Base-by-base conservation (phyloP, 2,113 vertebrate species). In the Jacana jacana region DNA sequence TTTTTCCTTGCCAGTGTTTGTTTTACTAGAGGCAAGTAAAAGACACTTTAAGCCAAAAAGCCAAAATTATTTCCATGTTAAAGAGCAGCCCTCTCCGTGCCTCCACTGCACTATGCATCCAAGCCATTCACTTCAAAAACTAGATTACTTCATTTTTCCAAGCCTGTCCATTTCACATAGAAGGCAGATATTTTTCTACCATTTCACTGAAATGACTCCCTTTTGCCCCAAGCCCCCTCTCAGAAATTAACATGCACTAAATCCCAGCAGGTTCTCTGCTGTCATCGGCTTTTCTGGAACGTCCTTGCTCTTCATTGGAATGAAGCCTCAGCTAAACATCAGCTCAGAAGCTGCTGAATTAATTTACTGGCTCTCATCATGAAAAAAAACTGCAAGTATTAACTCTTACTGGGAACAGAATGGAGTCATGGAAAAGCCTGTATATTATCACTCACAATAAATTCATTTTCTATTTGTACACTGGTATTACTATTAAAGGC, bases 101-200 rank as follows among this genome's bases (percentile, higher is more conserved):
- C 42, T 63, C 18, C 40, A 5, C 42, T 2, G 2, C 37, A 17
- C 30, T 28, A 48, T 6, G 3, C 2, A 12, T 1, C 1, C 1
- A 35, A 30, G 69, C 27, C 24, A 2, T 33, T 46, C 77, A 49
- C 15, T n/a, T 24, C 58, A 42, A 7, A 22, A 81, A 17, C 10
- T 14, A 15, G 2, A 35, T 66, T 17, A 17, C 46, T 63, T 39
- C 9, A 49, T 66, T 77, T 81, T 31, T 49, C 57, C 57, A 64
- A 84, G 73, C 18, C 64, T 65, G 11, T 33, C 39, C 39, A n/a
- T 61, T 72, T 55, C 60, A 72, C 27, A 44, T 0, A 0, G 23
- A 72, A 61, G 13, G 11, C 19, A 49, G 42, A 39, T 10, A 39
- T 44, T 10, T 44, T 55, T 37, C 46, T 48, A 4, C 10, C 4